Evolutionary conservation across 2,113 vertebrate genomes (phyloP), one percentile per base, ranked within the genome.

Genomic region (Rhinogobius similis): DNA sequence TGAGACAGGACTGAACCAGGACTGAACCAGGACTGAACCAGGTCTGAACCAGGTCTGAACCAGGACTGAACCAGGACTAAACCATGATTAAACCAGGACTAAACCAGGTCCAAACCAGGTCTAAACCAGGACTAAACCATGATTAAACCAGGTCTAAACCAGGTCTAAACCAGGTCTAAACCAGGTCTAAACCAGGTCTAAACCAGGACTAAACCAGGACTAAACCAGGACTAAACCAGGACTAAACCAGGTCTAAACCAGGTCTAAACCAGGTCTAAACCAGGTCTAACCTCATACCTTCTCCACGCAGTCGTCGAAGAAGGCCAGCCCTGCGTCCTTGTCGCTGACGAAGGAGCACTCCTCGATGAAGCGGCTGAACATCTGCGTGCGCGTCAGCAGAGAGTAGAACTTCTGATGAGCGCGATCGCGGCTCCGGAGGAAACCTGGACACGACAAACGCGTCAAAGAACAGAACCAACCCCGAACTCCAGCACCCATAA

Each of bases 301-400:
- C 87, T 98, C 96, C 70, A 99, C 96, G 8, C 98, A 99, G 90
- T 99, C 98, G 84, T 99, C 98, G 78, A 99, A 99, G 91, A 99
- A 99, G 0, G 96, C 98, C 75, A 99, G 89, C 82, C 97, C 98
- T 80, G 98, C 95, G 23, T 99, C 97, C 85, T 99, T 98, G 84
- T 98, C 97, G 23, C 97, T 98, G 87, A 99, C 98, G 72, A 99
- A 99, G 16, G 98, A 99, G 80, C 98, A 99, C 50, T 99, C 98
- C 76, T 99, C 98, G 48, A 99, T 99, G 76, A 99, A 99, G 68
- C 97, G 96, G 89, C 97, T 99, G 79, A 99, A 99, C 97, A 99
- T 99, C 64, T 99, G 98, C 20, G 98, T 99, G 91, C 97, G 98
- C 61, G 97, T 99, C 96, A 99, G 98, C 82, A 97, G 86, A 0